These are phyloP conservation scores for Cynopterus sphinx DNA, from an alignment of 2,797 vertebrate species.

Conservation along the genomic window DNA sequence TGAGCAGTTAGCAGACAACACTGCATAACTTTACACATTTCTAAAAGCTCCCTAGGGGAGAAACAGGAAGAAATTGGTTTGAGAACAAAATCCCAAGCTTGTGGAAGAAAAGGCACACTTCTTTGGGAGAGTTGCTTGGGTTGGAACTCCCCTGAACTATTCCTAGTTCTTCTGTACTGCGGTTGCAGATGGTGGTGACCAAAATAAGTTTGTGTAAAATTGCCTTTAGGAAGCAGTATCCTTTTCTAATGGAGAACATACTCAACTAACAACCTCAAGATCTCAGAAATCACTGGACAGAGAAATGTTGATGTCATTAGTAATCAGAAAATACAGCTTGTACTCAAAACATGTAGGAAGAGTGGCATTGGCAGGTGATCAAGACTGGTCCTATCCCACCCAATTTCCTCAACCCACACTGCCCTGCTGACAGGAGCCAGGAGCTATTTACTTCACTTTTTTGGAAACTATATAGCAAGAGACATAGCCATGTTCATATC, in stretches of 20 bases:
- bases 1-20: slow-evolving; percentile 30
- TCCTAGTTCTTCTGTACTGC: neutral
- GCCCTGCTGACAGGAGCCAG: neutral
- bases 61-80: neutral
- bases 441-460: neutral
- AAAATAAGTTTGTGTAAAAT: neutral
- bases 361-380: neutral
- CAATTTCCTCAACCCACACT: neutral
- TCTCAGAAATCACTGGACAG: neutral
- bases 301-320: neutral
- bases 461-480: neutral
- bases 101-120: neutral
- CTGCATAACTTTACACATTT: slow-evolving; percentile 33
- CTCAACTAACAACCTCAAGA: neutral
- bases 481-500: neutral
- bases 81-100: neutral
- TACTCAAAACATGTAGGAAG: neutral
- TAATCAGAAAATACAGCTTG: neutral
- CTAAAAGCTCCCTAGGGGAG: slow-evolving; percentile 8
- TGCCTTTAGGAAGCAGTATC: neutral
- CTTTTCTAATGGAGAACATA: neutral
- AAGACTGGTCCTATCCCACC: neutral
- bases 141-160: neutral
- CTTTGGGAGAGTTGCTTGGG: neutral
- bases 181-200: neutral